Evolutionary conservation across 2,797 vertebrate species (phyloP), one percentile per base, ranked within the genome.

Genomic region (Esox masquinongy): DNA sequence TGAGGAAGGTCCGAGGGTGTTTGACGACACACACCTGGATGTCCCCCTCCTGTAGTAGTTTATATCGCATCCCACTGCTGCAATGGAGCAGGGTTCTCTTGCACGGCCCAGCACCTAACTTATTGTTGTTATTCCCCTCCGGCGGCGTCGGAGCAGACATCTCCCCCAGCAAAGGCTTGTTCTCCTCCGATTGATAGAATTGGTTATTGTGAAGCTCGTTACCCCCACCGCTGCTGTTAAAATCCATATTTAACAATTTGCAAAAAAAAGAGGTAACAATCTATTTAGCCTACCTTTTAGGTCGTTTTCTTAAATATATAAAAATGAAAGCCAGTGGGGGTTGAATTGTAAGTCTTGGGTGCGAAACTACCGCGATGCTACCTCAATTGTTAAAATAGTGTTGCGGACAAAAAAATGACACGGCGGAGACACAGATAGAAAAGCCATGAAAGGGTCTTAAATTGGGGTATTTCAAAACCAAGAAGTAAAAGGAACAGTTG

Each of bases 11-110:
- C 90, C 98, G 95, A 43, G 97, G 97, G 93, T 99, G 97, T 80
- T 96, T 95, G 81, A 99, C 93, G 90, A 96, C 96, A 90, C 98
- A 99, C 90, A 99, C 97, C 95, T 99, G 98, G 87, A 99, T 98
- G 95, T 99, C 97, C 67, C 98, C 98, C 85, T 99, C 98, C 88
- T 98, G 97, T 80, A 99, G 96, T 83, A 99, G 95, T 88, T 99
- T 99, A 93, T 99, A 99, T 72, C 97, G 94, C 97, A 99, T 98
- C 74, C 96, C 96, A 84, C 95, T 93, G 87, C 93, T 83, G 96
- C 95, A 95, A 89, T 96, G 95, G 75, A 95, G 94, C 80, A 95
- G 92, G 87, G 94, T 87, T 85, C 96, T 94, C 86, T 96, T 95
- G 90, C 97, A 96, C 75, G 95, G 95, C 81, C 94, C 95, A 56